phyloP scores from a whole-genome alignment of 2,888 invertebrate species.

The Cephus rjabovi region DNA sequence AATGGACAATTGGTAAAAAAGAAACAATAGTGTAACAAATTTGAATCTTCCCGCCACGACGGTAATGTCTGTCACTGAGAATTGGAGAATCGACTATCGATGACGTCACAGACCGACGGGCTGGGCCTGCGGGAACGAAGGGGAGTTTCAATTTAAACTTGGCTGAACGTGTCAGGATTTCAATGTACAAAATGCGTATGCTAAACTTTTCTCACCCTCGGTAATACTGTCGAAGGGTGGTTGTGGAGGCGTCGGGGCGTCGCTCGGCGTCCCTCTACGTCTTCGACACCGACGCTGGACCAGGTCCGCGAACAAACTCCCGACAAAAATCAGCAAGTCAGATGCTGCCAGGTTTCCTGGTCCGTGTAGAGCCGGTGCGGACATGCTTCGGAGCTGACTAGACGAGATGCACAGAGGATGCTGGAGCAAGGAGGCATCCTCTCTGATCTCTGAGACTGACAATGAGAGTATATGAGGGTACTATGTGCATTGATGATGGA shows the following conservation, averaged over 20 bases:
- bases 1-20: too few relatives aligned
- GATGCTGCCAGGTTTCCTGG: slow-evolving; percentile 34
- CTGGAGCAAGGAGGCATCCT: too few relatives aligned
- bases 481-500: too few relatives aligned
- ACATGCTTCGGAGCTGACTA: too few relatives aligned
- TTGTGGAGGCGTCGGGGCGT: neutral
- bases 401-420: too few relatives aligned
- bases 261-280: slow-evolving; percentile 31
- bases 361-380: too few relatives aligned
- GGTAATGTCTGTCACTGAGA: neutral
- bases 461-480: too few relatives aligned
- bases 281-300: slow-evolving; percentile 42
- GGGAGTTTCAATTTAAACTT: slow-evolving; percentile 61
- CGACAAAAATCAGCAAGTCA: slow-evolving; percentile 62
- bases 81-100: neutral
- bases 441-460: too few relatives aligned
- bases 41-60: too few relatives aligned
- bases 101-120: neutral
- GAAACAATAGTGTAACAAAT: too few relatives aligned
- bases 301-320: slow-evolving; percentile 29
- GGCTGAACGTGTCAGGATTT: slow-evolving; percentile 58
- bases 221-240: slow-evolving; percentile 22
- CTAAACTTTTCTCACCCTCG: slow-evolving; percentile 55
- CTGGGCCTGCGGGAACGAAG: slow-evolving; percentile 25
- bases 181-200: slow-evolving; percentile 62